phyloP scores from a whole-genome alignment of 1,140 invertebrate species.

The Chironomus tepperi region DNA sequence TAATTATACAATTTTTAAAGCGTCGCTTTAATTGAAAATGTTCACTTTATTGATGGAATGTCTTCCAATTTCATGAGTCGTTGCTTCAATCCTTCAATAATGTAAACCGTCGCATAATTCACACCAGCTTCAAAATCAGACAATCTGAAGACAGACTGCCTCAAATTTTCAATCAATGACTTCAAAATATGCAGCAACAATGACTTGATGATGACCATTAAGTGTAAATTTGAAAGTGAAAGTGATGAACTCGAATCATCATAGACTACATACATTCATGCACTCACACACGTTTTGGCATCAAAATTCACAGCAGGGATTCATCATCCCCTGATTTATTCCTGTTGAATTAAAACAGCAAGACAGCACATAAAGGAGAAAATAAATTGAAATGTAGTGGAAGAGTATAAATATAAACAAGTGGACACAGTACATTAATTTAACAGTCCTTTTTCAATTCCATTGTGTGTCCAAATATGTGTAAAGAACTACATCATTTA shows the following conservation, averaged over 20 bases:
- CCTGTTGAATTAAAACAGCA: conserved; percentile 1
- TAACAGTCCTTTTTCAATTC: not conserved
- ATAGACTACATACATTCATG: not conserved
- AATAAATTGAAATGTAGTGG: conserved; percentile 22
- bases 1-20: too few relatives aligned
- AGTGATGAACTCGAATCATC: not conserved
- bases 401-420: conserved; percentile 23
- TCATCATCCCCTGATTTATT: not conserved
- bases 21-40: too few relatives aligned
- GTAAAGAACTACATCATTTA: conserved; percentile 19
- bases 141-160: too few relatives aligned
- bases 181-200: not conserved
- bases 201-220: conserved; percentile 16
- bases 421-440: conserved; percentile 22
- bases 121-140: too few relatives aligned
- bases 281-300: not conserved
- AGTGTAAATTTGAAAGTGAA: not conserved
- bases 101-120: too few relatives aligned
- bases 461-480: conserved; percentile 2
- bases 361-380: not conserved
- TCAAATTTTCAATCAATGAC: not conserved
- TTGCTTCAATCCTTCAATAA: too few relatives aligned
- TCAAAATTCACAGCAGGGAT: conserved; percentile 8
- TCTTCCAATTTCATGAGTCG: too few relatives aligned
- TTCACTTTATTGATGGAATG: too few relatives aligned